Base-by-base conservation (phyloP, 2,797 vertebrate genomes). In the Zenarchopterus dispar region DNA sequence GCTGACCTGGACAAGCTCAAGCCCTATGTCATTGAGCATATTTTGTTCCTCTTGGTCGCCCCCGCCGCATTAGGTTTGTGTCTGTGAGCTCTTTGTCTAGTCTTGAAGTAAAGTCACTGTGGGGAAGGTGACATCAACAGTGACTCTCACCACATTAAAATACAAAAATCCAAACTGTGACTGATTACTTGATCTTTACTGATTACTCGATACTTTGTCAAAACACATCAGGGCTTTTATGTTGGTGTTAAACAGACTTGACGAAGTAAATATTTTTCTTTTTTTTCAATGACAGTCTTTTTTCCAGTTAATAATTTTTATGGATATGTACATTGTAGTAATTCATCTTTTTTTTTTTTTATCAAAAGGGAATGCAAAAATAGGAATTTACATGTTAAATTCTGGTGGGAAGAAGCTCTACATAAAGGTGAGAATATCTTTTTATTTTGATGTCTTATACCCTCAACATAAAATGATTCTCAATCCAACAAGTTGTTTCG, bases 21-120 rank as follows among this genome's bases (percentile, higher is more conserved):
- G 84, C 96, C 96, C 56, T 97, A 97, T 57, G 88, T 99, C 86
- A 90, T 96, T 79, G 97, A 99, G 92, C 96, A 97, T 88, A 95
- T 98, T 80, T 89, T 96, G 91, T 92, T 99, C 86, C 92, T 97
- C 84, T 94, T 96, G 78, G 91, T 96, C 83, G 89, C 94, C 78
- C 87, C 93, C 54, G 84, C 93, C 23, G 61, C 83, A 52, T 44
- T 75, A 56, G 91, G 93, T 94, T 81, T 48, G 90, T 88, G 62
- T 58, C 17, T 28, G 0, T 49, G 39, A 57, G 51, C 57, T 2
- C 22, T 51, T 10, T 49, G 15, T 63, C 43, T 62, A 19, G 33
- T 36, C 33, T 36, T 36, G 5, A 36, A 10, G 11, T 36, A 50
- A 18, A 51, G 46, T 49, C 46, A 31, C 49, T 28, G 48, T 8